Evolutionary conservation across 1,140 invertebrate genomes (phyloP).

Genomic region (Liolophura sinensis): DNA sequence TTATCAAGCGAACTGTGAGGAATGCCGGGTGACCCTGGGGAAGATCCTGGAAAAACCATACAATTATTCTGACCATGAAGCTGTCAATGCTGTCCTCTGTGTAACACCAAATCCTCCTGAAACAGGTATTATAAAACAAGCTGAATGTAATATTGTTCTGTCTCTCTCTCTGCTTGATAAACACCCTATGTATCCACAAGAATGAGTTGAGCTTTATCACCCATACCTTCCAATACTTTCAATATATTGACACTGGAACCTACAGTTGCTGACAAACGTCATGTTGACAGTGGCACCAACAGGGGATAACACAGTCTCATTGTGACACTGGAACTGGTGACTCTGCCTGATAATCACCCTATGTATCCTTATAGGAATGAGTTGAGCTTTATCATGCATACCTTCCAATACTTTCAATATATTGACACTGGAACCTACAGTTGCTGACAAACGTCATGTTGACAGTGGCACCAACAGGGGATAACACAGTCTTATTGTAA

Average conservation of each 20-base stretch:
- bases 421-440: too few relatives aligned
- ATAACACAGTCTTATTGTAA: too few relatives aligned
- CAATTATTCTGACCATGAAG: slow-evolving; percentile 91
- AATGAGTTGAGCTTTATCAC: not conserved
- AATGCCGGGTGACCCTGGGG: slow-evolving; percentile 73
- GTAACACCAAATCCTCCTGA: slow-evolving; percentile 47
- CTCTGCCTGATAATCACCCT: too few relatives aligned
- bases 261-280: too few relatives aligned
- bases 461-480: too few relatives aligned
- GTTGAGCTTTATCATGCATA: slow-evolving; percentile 2
- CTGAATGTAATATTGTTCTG: not conserved
- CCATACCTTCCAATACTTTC: not conserved
- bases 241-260: too few relatives aligned
- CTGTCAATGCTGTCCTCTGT: slow-evolving; percentile 67
- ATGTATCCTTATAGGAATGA: too few relatives aligned
- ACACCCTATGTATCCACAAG: not conserved
- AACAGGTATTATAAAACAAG: not conserved
- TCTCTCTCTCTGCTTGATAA: not conserved
- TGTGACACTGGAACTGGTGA: too few relatives aligned
- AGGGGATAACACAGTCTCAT: too few relatives aligned
- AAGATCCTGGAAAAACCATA: slow-evolving; percentile 72
- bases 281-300: too few relatives aligned
- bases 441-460: too few relatives aligned
- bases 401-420: not conserved
- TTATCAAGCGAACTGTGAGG: slow-evolving; percentile 65